phyloP scores from a whole-genome alignment of 2,888 invertebrate genomes.

The Dynastes maya region DNA sequence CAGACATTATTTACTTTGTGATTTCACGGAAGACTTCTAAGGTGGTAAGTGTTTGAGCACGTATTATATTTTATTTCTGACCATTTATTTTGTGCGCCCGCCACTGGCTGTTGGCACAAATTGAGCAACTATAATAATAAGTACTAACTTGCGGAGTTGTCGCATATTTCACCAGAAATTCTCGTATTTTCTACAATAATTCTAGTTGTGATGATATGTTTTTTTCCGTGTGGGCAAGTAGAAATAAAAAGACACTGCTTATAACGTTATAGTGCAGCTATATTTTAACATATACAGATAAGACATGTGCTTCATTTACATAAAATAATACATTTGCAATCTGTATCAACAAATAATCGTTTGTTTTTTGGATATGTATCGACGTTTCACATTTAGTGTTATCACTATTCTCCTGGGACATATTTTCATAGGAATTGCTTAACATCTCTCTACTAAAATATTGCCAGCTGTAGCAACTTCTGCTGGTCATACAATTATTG shows the following conservation, averaged over 20 bases:
- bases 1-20: too few species aligned
- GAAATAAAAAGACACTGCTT: background rate
- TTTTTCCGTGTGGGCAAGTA: background rate
- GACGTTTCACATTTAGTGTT: slow-evolving; percentile 64
- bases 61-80: too few species aligned
- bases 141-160: too few species aligned
- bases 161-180: too few species aligned
- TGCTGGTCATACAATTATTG: slow-evolving; percentile 2
- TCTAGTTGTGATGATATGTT: too few species aligned
- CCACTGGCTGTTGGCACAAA: too few species aligned
- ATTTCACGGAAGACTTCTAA: too few species aligned
- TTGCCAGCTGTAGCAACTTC: background rate
- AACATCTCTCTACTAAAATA: slow-evolving; percentile 2
- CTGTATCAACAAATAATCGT: slow-evolving; percentile 58
- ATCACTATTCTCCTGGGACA: slow-evolving; percentile 44
- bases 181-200: too few species aligned
- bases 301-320: slow-evolving; percentile 56
- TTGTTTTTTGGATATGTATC: slow-evolving; percentile 65
- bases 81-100: too few species aligned
- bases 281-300: slow-evolving; percentile 59
- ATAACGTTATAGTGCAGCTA: slow-evolving; percentile 60
- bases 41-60: too few species aligned
- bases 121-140: too few species aligned
- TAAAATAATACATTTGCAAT: slow-evolving; percentile 54
- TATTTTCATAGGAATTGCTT: slow-evolving; percentile 37